A percentile compares a stretch with the other conserved stretches of the same genome.
These are phyloP conservation scores for Sipha flava DNA, from an alignment of 1,140 invertebrate genomes.

Conservation along the genomic window DNA sequence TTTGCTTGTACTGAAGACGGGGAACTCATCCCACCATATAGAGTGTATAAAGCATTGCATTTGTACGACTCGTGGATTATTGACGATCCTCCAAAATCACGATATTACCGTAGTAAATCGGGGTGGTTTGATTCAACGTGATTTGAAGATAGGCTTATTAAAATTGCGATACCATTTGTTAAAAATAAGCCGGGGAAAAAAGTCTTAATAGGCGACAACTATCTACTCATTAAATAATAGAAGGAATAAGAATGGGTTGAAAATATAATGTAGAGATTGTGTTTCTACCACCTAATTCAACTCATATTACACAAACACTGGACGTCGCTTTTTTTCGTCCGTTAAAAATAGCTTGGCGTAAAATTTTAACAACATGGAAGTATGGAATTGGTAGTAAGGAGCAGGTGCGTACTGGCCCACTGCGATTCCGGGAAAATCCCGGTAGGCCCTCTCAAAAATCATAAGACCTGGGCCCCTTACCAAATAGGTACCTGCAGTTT, in stretches of 20 bases:
- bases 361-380: not conserved
- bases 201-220: conserved; percentile 41
- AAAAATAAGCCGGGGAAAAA: not conserved
- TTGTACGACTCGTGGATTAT: conserved; percentile 42
- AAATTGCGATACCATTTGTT: not conserved
- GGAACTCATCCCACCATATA: conserved; percentile 37
- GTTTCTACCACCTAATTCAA: conserved; percentile 39
- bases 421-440: no score
- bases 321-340: conserved; percentile 37
- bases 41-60: conserved; percentile 40
- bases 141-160: conserved; percentile 44
- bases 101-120: conserved; percentile 42
- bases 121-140: conserved; percentile 41
- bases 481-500: no score
- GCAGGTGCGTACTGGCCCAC: not conserved
- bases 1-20: conserved; percentile 38
- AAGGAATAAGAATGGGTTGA: conserved; percentile 40
- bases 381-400: not conserved
- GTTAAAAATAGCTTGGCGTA: conserved; percentile 32
- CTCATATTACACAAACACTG: not conserved
- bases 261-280: conserved; percentile 44
- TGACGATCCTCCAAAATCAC: conserved; percentile 38
- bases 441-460: no score
- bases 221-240: conserved; percentile 40
- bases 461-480: no score